A percentile compares a stretch with the other conserved stretches of the same genome.
These are phyloP conservation scores for Platycercus adscitus DNA, from an alignment of 2,113 vertebrate species.

Conservation along the genomic window DNA sequence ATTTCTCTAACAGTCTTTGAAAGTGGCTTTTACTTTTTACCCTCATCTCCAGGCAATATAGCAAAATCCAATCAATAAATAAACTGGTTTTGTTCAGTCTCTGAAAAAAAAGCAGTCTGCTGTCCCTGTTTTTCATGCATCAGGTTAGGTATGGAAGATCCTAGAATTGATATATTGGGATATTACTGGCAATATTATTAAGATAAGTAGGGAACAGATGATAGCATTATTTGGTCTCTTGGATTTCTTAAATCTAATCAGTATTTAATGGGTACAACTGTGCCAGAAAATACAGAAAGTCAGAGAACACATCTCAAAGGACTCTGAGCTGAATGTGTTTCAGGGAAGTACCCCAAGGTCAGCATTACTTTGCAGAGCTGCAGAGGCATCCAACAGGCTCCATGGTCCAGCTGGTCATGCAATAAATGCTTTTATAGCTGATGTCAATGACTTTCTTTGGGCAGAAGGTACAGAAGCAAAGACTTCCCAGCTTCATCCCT, in stretches of 20 bases:
- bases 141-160: neutral
- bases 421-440: neutral
- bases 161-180: neutral
- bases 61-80: conserved; percentile 29
- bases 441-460: neutral
- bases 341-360: conserved; percentile 34
- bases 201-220: conserved; percentile 37
- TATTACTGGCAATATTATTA: conserved; percentile 43
- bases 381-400: neutral
- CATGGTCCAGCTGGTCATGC: neutral
- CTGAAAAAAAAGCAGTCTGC: neutral
- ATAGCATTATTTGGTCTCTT: conserved; percentile 28
- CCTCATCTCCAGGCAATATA: conserved; percentile 18
- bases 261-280: neutral
- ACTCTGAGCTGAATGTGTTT: neutral
- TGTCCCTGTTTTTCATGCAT: neutral
- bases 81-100: neutral
- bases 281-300: conserved; percentile 45
- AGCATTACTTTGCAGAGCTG: neutral
- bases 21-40: conserved; percentile 46
- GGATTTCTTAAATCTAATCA: conserved; percentile 57
- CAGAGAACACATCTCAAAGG: conserved; percentile 13
- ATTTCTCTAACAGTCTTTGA: conserved; percentile 42
- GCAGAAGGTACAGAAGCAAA: neutral
- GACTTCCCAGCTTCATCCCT: neutral